Conservation (phyloP, 2,888 invertebrate species). For the Coelogynopora nodosa region DNA sequence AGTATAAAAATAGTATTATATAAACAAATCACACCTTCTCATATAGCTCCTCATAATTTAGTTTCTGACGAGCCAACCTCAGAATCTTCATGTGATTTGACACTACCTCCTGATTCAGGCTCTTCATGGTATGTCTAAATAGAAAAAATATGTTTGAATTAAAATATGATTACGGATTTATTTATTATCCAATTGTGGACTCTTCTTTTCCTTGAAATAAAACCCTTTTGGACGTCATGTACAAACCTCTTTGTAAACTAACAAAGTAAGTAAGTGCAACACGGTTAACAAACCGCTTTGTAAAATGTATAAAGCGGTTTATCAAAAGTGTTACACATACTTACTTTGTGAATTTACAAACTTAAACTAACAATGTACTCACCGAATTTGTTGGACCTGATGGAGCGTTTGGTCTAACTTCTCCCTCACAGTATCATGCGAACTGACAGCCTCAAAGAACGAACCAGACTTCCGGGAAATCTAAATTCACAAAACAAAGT, state of each 20-base stretch:
- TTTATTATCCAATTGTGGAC: too few relatives aligned
- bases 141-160: too few relatives aligned
- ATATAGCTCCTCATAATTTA: slow-evolving; percentile 57
- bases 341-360: too few relatives aligned
- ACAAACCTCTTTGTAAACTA: too few relatives aligned
- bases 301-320: background rate
- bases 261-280: too few relatives aligned
- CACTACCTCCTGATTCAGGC: background rate
- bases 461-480: slow-evolving; percentile 89
- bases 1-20: too few relatives aligned
- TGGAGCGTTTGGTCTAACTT: slow-evolving; percentile 75
- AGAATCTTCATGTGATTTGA: slow-evolving; percentile 68
- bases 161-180: too few relatives aligned
- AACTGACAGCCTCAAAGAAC: slow-evolving; percentile 95
- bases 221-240: too few relatives aligned
- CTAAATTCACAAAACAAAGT: background rate
- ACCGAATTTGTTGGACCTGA: slow-evolving; percentile 34
- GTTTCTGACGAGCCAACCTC: slow-evolving; percentile 57
- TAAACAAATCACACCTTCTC: slow-evolving; percentile 57
- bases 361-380: too few relatives aligned
- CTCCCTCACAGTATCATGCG: slow-evolving; percentile 92
- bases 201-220: too few relatives aligned
- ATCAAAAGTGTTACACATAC: background rate
- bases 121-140: slow-evolving; percentile 6
- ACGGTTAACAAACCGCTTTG: background rate